phyloP scores from a whole-genome alignment of 2,113 vertebrate genomes.

The Callaeas wilsoni region DNA sequence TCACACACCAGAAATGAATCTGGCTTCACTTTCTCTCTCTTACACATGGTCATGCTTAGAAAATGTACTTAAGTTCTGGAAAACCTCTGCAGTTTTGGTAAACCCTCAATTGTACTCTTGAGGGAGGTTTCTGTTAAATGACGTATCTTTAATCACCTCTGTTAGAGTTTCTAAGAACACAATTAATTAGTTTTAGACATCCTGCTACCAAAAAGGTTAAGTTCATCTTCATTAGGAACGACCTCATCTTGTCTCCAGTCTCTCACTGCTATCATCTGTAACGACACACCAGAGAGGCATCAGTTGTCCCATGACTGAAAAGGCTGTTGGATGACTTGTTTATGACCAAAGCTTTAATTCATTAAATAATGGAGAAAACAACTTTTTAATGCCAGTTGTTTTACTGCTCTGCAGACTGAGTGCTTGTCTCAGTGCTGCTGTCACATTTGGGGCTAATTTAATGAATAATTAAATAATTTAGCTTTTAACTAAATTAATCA shows the following conservation, averaged over 20 bases:
- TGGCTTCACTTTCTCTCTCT: background rate
- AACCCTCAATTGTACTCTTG: background rate
- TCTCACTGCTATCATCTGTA: constrained; percentile 47
- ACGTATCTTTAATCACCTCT: background rate
- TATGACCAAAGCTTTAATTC: constrained; percentile 50
- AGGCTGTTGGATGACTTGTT: constrained; percentile 51
- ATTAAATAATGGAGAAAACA: constrained; percentile 44
- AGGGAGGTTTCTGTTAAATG: background rate
- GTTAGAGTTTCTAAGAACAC: constrained; percentile 44
- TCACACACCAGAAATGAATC: background rate
- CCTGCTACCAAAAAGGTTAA: constrained; percentile 47
- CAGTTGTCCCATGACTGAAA: constrained; percentile 16
- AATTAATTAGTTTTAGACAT: constrained; percentile 55
- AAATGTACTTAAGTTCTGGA: background rate
- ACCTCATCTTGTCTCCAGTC: constrained; percentile 57
- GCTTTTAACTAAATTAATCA: constrained; percentile 65
- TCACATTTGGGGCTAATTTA: constrained; percentile 39
- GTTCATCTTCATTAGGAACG: constrained; percentile 61
- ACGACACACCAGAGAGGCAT: constrained; percentile 47
- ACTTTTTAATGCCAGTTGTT: background rate
- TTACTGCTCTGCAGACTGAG: background rate
- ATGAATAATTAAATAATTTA: constrained; percentile 67
- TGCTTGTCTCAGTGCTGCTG: background rate
- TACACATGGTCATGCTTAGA: background rate
- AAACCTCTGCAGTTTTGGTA: constrained; percentile 24